Conservation (phyloP, 2,797 vertebrate genomes). For the Orientallactaga sibirica region DNA sequence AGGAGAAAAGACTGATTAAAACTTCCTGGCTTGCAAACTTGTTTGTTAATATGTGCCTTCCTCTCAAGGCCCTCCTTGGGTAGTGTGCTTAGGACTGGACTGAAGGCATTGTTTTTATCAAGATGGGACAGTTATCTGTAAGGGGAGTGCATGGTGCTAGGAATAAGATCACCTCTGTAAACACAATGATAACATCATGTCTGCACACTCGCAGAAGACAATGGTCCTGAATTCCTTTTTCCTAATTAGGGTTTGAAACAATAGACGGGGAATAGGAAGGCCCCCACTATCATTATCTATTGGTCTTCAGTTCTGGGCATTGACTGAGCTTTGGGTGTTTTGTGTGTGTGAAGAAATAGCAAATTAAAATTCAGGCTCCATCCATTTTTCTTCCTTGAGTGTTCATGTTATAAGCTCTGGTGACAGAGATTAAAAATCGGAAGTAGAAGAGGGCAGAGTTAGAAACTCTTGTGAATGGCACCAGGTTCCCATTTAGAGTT, state of each 20-base stretch:
- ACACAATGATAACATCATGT: constrained; percentile 84
- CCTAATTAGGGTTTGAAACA: constrained; percentile 87
- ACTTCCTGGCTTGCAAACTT: constrained; percentile 88
- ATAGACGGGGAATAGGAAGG: constrained; percentile 84
- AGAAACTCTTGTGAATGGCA: neutral
- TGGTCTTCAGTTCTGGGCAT: constrained; percentile 90
- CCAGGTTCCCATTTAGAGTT: constrained; percentile 4
- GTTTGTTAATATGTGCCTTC: constrained; percentile 87
- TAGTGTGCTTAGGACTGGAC: neutral
- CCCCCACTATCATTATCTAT: constrained; percentile 87
- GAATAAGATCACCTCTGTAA: constrained; percentile 87
- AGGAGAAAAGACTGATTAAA: constrained; percentile 91
- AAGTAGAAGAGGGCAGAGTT: neutral
- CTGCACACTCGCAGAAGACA: constrained; percentile 84
- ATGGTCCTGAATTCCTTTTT: constrained; percentile 79
- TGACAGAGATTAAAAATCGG: constrained; percentile 56
- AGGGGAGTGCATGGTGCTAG: constrained; percentile 60
- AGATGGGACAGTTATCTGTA: constrained; percentile 83
- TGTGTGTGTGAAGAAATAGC: constrained; percentile 60
- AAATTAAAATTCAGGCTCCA: constrained; percentile 73
- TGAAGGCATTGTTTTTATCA: constrained; percentile 51
- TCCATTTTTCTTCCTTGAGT: constrained; percentile 45
- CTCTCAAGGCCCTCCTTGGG: constrained; percentile 56
- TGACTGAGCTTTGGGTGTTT: constrained; percentile 88
- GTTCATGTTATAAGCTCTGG: constrained; percentile 39